Evolutionary conservation across 2,113 vertebrate species (phyloP), one percentile per base, ranked within the genome.

Genomic region (Ophiodon elongatus): DNA sequence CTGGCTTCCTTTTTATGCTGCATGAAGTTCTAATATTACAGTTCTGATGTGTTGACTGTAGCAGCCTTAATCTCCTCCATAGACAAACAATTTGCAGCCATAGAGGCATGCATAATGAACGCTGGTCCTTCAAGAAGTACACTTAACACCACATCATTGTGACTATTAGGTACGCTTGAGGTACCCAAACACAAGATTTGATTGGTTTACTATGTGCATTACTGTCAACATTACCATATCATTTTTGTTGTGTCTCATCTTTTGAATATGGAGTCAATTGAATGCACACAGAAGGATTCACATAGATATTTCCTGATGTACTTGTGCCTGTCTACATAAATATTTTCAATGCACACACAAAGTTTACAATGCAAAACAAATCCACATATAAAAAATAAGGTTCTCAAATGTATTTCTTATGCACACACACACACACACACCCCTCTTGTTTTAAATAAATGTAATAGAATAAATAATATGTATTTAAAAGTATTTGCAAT

Each of bases 51-150:
- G 69, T 83, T 83, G 79, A 86, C 66, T 85, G 71, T 67, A 52
- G 79, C 76, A 52, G 47, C 37, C 29, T 47, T 87, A 80, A 89
- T 81, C 54, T 72, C 68, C 33, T 82, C 57, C 67, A 31, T 33
- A 80, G 41, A 82, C 68, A 71, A 80, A 71, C 69, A 39, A 35
- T 89, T 82, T 80, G 50, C 71, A 75, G 41, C 39, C 76, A 37
- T 29, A 56, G 8, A 72, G 6, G 76, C 76, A 17, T 66, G 37
- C 73, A 79, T 52, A 81, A 85, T 4, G 7, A 63, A 79, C 29
- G 1, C 57, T 62, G 59, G 82, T 86, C 71, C 50, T 39, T 8
- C 59, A 21, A 69, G 29, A 68, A 85, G 82, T 73, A 13, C 1
- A 60, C 67, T 67, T 88, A 27, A 65, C 72, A 64, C 43, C 77